Evolutionary conservation across 1,140 invertebrate species (phyloP).

Genomic region (Arctopsyche grandis): DNA sequence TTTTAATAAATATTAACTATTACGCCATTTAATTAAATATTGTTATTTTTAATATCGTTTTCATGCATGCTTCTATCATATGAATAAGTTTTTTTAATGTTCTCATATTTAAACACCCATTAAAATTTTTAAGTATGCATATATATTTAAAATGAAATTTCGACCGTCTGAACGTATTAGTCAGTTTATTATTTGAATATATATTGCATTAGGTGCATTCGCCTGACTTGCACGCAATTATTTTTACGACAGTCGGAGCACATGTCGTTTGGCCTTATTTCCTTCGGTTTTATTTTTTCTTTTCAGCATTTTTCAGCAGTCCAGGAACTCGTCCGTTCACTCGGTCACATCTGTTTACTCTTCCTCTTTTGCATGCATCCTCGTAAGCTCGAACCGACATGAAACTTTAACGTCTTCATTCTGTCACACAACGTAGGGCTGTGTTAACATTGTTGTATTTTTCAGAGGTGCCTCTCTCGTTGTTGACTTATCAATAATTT

Average conservation of each 20-base stretch:
- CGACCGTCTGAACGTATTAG: no score
- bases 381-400: not conserved
- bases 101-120: no score
- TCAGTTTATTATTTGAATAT: no score
- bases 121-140: no score
- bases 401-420: not conserved
- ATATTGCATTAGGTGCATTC: slow-evolving; percentile 12
- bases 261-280: slow-evolving; percentile 30
- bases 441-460: not conserved
- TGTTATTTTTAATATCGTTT: no score
- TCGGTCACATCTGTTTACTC: slow-evolving; percentile 30
- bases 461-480: not conserved
- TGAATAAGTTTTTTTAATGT: no score
- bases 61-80: no score
- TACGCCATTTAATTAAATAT: no score
- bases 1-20: no score
- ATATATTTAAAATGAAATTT: no score
- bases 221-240: not conserved
- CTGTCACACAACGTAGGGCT: not conserved
- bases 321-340: slow-evolving; percentile 18
- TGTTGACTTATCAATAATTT: not conserved
- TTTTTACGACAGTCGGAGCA: not conserved
- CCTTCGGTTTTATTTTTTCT: not conserved
- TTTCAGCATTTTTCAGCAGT: not conserved
- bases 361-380: slow-evolving; percentile 1